phyloP scores from a whole-genome alignment of 2,888 invertebrate genomes.

The Augochlorella aurata region DNA sequence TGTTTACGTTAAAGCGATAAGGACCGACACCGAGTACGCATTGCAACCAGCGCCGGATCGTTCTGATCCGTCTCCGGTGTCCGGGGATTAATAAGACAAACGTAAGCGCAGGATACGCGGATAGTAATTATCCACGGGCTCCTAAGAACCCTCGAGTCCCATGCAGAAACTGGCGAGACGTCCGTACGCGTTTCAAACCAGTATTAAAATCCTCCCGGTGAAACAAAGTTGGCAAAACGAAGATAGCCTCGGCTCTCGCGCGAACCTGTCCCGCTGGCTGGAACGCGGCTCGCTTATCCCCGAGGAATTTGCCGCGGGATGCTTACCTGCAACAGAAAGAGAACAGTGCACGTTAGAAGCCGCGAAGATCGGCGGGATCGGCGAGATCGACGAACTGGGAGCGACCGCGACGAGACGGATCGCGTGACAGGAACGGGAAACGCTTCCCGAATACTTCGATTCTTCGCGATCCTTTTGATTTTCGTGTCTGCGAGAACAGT shows the following conservation, averaged over 20 bases:
- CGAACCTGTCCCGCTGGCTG: constrained; percentile 6
- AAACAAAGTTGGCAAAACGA: constrained; percentile 1
- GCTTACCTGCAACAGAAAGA: constrained; percentile 55
- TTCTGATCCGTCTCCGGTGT: background rate
- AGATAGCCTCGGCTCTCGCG: background rate
- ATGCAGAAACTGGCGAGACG: background rate
- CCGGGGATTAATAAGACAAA: background rate
- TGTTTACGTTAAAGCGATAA: background rate
- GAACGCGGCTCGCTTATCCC: constrained; percentile 38
- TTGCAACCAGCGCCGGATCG: background rate
- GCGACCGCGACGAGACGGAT: constrained; percentile 10
- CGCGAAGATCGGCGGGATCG: background rate
- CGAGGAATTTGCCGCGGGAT: constrained; percentile 37
- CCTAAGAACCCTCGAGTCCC: background rate
- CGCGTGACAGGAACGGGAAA: constrained; percentile 15
- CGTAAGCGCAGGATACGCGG: background rate
- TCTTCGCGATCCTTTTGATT: background rate
- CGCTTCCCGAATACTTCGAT: background rate
- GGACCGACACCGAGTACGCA: background rate
- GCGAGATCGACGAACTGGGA: background rate
- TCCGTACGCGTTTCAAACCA: background rate
- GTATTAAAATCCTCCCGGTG: background rate
- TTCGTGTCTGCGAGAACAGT: background rate
- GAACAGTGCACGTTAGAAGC: constrained; percentile 27
- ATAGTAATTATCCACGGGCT: background rate